Evolutionary conservation across 1,140 invertebrate genomes (phyloP).

Genomic region (Ceratina calcarata): DNA sequence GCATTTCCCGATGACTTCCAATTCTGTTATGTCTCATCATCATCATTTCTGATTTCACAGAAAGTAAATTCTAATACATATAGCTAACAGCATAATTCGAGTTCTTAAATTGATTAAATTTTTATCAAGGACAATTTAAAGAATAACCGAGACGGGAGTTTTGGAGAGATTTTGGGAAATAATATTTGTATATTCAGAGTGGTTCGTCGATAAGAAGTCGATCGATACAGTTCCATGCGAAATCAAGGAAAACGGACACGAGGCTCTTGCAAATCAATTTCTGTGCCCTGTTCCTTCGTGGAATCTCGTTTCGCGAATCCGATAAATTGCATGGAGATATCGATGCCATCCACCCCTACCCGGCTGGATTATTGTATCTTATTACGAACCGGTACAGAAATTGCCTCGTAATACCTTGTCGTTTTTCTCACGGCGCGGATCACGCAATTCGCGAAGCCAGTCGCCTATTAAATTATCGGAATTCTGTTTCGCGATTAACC

Average conservation of each 20-base stretch:
- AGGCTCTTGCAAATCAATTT: background rate
- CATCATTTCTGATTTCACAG: too few relatives aligned
- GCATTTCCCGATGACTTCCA: too few relatives aligned
- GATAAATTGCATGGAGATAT: constrained; percentile 23
- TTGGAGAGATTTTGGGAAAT: background rate
- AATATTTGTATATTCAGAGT: background rate
- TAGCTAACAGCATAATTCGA: too few relatives aligned
- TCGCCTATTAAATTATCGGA: constrained; percentile 46
- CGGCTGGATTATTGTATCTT: constrained; percentile 17
- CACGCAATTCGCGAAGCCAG: background rate
- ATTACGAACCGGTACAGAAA: constrained; percentile 22
- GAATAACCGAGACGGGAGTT: background rate
- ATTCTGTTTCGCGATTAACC: constrained; percentile 35
- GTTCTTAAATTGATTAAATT: too few relatives aligned
- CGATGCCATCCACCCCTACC: background rate
- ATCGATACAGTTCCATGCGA: background rate
- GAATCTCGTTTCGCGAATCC: constrained; percentile 19
- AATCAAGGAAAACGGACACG: background rate
- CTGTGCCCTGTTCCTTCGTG: background rate
- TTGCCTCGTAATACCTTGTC: constrained; percentile 25
- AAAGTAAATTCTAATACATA: too few relatives aligned
- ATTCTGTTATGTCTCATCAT: too few relatives aligned
- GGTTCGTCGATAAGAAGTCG: background rate
- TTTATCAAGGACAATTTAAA: too few relatives aligned
- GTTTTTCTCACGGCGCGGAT: constrained; percentile 10